Evolutionary conservation across 2,113 vertebrate species (phyloP).

Genomic region (Labeo catla): DNA sequence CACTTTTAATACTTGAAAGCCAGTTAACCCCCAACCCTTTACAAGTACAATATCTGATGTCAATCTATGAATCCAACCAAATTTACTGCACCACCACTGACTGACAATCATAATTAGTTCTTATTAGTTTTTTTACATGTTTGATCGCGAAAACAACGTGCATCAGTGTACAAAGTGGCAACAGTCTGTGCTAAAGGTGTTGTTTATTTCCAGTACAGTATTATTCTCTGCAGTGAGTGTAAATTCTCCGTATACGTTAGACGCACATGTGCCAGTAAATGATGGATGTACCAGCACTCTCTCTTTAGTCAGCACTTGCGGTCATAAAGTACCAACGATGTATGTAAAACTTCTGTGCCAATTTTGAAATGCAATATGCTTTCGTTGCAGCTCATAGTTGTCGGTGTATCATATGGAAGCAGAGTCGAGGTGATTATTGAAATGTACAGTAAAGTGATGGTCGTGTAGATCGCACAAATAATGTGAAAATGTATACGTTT

Average conservation of each 20-base stretch:
- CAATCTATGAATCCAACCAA: conserved; percentile 47
- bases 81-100: conserved; percentile 28
- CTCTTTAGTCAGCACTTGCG: conserved; percentile 21
- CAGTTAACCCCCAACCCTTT: conserved; percentile 44
- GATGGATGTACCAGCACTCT: conserved; percentile 31
- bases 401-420: neutral
- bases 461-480: neutral
- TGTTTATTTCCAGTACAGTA: conserved; percentile 14
- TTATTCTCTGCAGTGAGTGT: conserved; percentile 26
- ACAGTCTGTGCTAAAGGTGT: conserved; percentile 13
- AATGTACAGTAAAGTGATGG: conserved; percentile 23
- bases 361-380: conserved; percentile 42
- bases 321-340: conserved; percentile 19
- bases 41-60: conserved; percentile 55
- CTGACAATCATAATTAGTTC: conserved; percentile 54
- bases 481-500: neutral
- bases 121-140: neutral
- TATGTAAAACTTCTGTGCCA: conserved; percentile 35
- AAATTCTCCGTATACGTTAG: neutral
- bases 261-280: conserved; percentile 15
- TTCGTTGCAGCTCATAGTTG: conserved; percentile 43
- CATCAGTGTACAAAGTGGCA: neutral
- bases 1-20: neutral
- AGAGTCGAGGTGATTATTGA: conserved; percentile 6
- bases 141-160: neutral